phyloP scores from a whole-genome alignment of 2,113 vertebrate species.

The Himantopus leucocephalus region DNA sequence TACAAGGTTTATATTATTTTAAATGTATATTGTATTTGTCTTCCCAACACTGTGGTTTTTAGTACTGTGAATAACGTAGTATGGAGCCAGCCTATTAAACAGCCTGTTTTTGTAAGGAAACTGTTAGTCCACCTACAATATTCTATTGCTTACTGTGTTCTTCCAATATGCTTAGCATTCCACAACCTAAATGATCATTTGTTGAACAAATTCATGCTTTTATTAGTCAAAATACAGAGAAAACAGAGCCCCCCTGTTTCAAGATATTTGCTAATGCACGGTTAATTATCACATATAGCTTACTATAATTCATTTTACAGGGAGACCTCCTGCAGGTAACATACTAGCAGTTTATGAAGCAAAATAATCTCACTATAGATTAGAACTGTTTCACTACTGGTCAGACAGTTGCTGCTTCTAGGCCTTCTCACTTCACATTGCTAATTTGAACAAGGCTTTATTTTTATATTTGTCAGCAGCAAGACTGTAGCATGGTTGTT shows the following conservation, averaged over 20 bases:
- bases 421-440: conserved; percentile 85
- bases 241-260: conserved; percentile 85
- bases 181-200: conserved; percentile 86
- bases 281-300: conserved; percentile 89
- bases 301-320: conserved; percentile 88
- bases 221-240: conserved; percentile 85
- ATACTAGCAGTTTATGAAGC: conserved; percentile 86
- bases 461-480: conserved; percentile 90
- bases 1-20: conserved; percentile 83
- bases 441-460: conserved; percentile 95
- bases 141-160: conserved; percentile 82
- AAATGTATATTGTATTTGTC: conserved; percentile 85
- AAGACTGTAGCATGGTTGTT: conserved; percentile 91
- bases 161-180: conserved; percentile 83
- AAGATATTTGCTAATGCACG: conserved; percentile 87
- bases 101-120: conserved; percentile 85
- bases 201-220: conserved; percentile 88
- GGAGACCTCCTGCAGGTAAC: conserved; percentile 84
- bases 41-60: conserved; percentile 81
- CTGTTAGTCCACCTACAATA: conserved; percentile 80
- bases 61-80: conserved; percentile 81
- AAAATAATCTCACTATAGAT: conserved; percentile 88
- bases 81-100: conserved; percentile 83
- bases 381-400: conserved; percentile 79
- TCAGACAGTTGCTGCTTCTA: conserved; percentile 85